phyloP scores from a whole-genome alignment of 2,797 vertebrate species.

The Betta splendens region DNA sequence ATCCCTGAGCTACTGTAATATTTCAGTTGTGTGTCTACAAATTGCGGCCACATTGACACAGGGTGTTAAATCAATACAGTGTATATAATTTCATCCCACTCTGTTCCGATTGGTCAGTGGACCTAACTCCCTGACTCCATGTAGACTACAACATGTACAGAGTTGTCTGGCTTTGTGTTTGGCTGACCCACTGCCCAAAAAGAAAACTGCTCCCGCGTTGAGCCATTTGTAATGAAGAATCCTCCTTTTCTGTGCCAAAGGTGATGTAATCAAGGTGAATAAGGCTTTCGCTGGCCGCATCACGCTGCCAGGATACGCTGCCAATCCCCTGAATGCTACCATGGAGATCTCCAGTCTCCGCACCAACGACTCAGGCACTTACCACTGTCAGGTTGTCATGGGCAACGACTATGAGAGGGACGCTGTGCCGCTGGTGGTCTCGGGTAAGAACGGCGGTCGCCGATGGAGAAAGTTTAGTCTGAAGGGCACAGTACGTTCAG shows the following conservation, averaged over 20 bases:
- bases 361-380: constrained; percentile 90
- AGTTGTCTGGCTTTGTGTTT: too few relatives aligned
- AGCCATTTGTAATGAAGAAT: constrained; percentile 48
- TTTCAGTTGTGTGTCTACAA: too few relatives aligned
- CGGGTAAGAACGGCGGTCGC: constrained; percentile 81
- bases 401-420: constrained; percentile 91
- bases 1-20: too few relatives aligned
- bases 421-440: constrained; percentile 89
- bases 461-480: constrained; percentile 20
- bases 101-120: too few relatives aligned
- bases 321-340: constrained; percentile 85
- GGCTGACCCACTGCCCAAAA: too few relatives aligned
- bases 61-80: too few relatives aligned
- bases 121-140: too few relatives aligned
- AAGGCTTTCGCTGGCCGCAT: constrained; percentile 87
- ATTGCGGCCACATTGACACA: too few relatives aligned
- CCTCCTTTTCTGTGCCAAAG: constrained; percentile 80
- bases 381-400: constrained; percentile 90
- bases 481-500: constrained; percentile 21
- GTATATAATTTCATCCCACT: too few relatives aligned
- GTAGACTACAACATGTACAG: too few relatives aligned
- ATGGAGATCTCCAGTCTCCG: constrained; percentile 85
- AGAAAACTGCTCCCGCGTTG: not conserved
- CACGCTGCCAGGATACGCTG: constrained; percentile 84
- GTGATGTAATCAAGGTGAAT: constrained; percentile 89